Base-by-base conservation (phyloP, 2,113 vertebrate genomes). In the Orientallactaga bullata region DNA sequence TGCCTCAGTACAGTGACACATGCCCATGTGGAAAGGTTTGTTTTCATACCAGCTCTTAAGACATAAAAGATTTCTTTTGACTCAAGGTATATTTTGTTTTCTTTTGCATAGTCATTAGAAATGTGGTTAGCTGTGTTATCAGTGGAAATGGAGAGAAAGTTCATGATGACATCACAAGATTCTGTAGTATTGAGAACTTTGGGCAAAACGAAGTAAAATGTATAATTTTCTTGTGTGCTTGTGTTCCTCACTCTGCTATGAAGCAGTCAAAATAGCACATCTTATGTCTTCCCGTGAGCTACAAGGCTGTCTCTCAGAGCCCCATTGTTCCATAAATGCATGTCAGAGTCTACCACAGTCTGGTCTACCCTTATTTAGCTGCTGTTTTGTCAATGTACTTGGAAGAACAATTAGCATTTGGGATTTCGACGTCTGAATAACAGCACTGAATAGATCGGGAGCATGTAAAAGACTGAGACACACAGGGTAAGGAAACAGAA, bases 341-440 rank as follows among this genome's bases (percentile, higher is more conserved):
- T 96, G 91, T 98, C 96, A 97, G 92, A 96, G 92, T 96, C 94
- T 96, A 93, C 96, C 97, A 97, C 97, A 96, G 80, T 96, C 97
- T 97, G 96, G 93, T 97, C 94, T 97, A 96, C 94, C 95, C 95
- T 96, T 97, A 97, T 98, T 98, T 98, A 97, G 97, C 97, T 97
- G 96, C 94, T 97, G 93, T 97, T 97, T 97, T 96, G 97, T 97
- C 94, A 97, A 96, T 98, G 94, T 96, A 96, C 97, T 98, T 97
- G 96, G 93, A 96, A 96, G 97, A 98, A 96, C 97, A 97, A 97
- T 98, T 97, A 98, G 96, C 94, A 97, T 97, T 97, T 97, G 96
- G 94, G 96, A 97, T 97, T 97, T 96, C 92, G 93, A 83, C 95
- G 95, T 90, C 92, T 97, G 95, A 98, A 97, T 95, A 97, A 97